Percentiles rank a stretch among this genome's conserved stretches.
Conservation (phyloP, 2,888 invertebrate genomes). For the Deilephila porcellus region DNA sequence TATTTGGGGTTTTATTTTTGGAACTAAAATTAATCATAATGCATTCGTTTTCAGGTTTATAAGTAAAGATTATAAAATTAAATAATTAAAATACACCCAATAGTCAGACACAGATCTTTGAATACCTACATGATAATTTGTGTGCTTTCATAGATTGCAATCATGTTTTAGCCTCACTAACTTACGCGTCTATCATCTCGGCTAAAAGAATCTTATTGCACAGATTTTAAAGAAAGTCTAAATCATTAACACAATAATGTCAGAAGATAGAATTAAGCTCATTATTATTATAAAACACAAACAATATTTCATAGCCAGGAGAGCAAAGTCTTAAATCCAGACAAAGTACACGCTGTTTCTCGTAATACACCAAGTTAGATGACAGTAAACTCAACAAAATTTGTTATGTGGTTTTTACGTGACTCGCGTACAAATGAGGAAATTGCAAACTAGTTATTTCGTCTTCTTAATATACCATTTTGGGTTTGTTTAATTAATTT, state of each 20-base stretch:
- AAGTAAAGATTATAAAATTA: no score
- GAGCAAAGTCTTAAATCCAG: slow-evolving; percentile 16
- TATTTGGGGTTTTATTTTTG: no score
- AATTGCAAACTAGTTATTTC: slow-evolving; percentile 2
- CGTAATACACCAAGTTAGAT: slow-evolving; percentile 22
- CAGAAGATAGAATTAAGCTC: not conserved
- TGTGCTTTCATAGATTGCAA: no score
- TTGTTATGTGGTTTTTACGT: slow-evolving; percentile 20
- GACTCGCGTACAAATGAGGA: slow-evolving; percentile 8
- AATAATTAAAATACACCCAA: no score
- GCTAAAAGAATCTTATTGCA: no score
- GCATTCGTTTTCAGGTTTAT: no score
- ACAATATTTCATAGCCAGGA: not conserved
- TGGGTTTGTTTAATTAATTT: not conserved
- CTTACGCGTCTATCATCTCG: no score
- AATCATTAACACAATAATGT: not conserved
- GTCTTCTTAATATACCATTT: not conserved
- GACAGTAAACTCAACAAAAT: slow-evolving; percentile 24
- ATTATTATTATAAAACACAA: not conserved
- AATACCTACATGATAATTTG: no score
- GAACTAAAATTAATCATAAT: no score
- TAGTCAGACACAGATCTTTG: no score
- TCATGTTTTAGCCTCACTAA: no score
- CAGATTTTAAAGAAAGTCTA: no score
- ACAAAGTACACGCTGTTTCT: slow-evolving; percentile 15